Evolutionary conservation across 2,797 vertebrate genomes (phyloP).

Genomic region (Spatula clypeata): DNA sequence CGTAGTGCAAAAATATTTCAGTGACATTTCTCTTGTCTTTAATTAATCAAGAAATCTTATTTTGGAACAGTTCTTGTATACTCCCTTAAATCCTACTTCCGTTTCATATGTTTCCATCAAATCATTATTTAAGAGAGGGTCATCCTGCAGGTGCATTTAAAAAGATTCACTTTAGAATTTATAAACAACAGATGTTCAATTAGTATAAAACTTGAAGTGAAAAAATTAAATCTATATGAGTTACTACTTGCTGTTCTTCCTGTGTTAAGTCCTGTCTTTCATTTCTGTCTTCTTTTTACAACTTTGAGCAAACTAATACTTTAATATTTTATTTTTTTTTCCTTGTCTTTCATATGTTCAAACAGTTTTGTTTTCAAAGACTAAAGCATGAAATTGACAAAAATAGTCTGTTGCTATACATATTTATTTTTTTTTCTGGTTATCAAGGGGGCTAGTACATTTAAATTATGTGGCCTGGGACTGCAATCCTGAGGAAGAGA

Average conservation of each 20-base stretch:
- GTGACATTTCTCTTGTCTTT: background rate
- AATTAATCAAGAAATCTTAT: background rate
- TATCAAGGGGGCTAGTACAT: background rate
- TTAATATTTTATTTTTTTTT: background rate
- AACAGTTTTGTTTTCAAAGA: constrained; percentile 1
- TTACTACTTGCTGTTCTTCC: background rate
- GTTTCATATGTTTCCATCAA: constrained; percentile 1
- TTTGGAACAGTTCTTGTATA: background rate
- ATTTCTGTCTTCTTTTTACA: background rate
- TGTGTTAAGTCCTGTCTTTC: background rate
- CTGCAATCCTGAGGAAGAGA: background rate
- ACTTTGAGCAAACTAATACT: background rate
- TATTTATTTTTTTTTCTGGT: background rate
- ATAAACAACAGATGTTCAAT: background rate
- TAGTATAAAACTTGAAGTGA: background rate
- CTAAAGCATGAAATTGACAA: background rate
- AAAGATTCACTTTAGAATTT: background rate
- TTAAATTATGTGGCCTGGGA: background rate
- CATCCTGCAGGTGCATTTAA: background rate
- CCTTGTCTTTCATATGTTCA: background rate
- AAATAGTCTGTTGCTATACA: background rate
- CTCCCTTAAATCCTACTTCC: background rate
- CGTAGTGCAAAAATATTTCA: background rate
- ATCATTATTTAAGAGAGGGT: background rate
- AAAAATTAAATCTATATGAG: background rate